Base-by-base conservation (phyloP, 2,113 vertebrate species). In the Gymnocephalus cernua region DNA sequence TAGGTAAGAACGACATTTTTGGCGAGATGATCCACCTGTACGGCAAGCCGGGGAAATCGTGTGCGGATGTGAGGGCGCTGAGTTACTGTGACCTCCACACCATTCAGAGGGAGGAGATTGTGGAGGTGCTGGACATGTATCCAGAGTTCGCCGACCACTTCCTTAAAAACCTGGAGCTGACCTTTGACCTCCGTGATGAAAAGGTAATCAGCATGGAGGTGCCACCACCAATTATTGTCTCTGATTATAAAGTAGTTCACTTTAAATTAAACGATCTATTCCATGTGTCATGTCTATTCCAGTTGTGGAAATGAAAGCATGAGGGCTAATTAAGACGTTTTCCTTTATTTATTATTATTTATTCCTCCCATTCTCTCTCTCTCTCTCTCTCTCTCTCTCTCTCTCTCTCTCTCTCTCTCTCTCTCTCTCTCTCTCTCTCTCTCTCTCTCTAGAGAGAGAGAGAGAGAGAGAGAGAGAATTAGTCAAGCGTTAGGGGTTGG, bases 41-140 rank as follows among this genome's bases (percentile, higher is more conserved):
- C 88, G 84, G 96, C 90, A 98, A 97, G 92, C 96, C 97, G 53
- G 97, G 97, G 76, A 99, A 99, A 71, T 97, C 97, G 10, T 97
- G 97, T 3, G 97, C 97, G 4, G 97, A 98, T 51, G 97, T 99
- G 58, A 95, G 97, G 88, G 97, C 97, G 6, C 94, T 99, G 86
- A 98, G 97, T 3, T 99, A 99, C 86, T 98, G 97, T 80, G 97
- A 99, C 82, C 93, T 99, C 73, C 97, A 98, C 94, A 99, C 98
- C 66, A 98, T 99, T 66, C 98, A 97, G 86, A 91, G 98, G 87
- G 98, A 98, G 87, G 98, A 99, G 75, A 94, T 99, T 1, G 80
- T 98, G 77, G 98, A 99, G 88, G 98, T 99, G 87, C 94, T 99
- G 91, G 98, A 99, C 88, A 99, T 99, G 98, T 99, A 99, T 61